A percentile compares a stretch with the other conserved stretches of the same genome.
These are phyloP conservation scores for Phoeniculus purpureus DNA, from an alignment of 2,797 vertebrate genomes.

Conservation along the genomic window DNA sequence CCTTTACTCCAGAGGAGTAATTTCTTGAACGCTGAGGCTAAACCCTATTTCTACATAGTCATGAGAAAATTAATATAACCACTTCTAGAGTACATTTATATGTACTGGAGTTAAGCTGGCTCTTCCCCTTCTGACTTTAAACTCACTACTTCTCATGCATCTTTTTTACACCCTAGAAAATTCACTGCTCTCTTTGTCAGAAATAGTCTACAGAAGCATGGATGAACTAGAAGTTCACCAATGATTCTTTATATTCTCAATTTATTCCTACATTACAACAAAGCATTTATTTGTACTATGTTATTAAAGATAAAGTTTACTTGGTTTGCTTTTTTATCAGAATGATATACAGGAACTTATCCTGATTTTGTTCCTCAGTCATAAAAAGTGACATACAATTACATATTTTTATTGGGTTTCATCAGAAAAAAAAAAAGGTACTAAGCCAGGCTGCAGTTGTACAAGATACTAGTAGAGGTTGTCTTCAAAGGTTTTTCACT, in stretches of 20 bases:
- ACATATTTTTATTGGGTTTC: accelerated
- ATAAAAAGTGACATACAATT: background rate
- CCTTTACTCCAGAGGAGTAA: background rate
- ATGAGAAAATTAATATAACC: background rate
- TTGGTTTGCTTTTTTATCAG: background rate
- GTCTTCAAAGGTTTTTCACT: background rate
- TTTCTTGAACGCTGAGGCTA: background rate
- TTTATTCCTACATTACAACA: background rate
- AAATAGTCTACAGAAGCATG: background rate
- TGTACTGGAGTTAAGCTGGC: background rate
- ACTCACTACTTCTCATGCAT: background rate
- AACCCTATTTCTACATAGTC: background rate
- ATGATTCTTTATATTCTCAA: background rate
- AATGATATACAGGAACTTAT: background rate
- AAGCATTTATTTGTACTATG: accelerated
- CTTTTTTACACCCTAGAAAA: background rate
- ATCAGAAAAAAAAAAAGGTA: background rate
- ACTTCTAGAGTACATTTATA: background rate
- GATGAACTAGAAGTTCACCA: background rate
- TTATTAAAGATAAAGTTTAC: background rate
- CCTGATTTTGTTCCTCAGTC: background rate
- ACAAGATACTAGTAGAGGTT: background rate
- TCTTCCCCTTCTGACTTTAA: background rate
- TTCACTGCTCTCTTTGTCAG: background rate
- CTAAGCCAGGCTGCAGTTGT: background rate